Conservation (phyloP, 1,140 invertebrate genomes). For the Micrasema minimum region DNA sequence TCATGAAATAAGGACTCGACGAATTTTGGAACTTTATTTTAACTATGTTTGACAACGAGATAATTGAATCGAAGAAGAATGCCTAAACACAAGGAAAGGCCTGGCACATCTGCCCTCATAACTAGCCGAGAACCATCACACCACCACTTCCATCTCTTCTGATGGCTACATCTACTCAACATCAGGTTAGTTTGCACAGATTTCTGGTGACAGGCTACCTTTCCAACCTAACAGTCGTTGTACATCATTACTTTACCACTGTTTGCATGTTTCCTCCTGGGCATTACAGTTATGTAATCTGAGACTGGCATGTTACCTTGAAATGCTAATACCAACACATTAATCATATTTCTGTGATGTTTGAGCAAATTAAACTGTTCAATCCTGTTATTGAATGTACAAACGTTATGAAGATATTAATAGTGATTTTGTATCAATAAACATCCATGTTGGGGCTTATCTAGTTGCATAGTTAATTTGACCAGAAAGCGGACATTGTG, state of each 20-base stretch:
- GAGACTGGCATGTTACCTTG: constrained; percentile 20
- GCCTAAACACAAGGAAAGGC: constrained; percentile 44
- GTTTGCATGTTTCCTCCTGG: constrained; percentile 22
- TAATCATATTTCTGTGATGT: no score
- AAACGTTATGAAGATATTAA: no score
- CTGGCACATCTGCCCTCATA: constrained; percentile 32
- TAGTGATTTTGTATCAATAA: no score
- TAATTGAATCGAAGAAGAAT: constrained; percentile 43
- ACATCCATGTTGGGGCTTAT: neutral
- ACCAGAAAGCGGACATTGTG: no score
- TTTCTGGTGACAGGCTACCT: neutral
- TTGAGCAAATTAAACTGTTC: no score
- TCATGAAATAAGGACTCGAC: constrained; percentile 48
- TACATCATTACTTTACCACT: neutral
- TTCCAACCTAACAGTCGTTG: neutral
- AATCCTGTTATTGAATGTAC: no score
- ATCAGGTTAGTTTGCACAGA: constrained; percentile 19
- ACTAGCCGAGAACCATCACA: constrained; percentile 42
- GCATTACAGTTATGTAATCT: constrained; percentile 33
- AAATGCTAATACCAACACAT: constrained; percentile 1
- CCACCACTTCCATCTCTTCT: constrained; percentile 39
- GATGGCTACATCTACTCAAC: constrained; percentile 45
- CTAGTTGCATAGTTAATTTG: constrained; percentile 3
- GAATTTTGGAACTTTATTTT: constrained; percentile 43
- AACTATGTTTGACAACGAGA: constrained; percentile 44